Evolutionary conservation across 2,113 vertebrate species (phyloP).

Genomic region (Pelmatolapia mariae): DNA sequence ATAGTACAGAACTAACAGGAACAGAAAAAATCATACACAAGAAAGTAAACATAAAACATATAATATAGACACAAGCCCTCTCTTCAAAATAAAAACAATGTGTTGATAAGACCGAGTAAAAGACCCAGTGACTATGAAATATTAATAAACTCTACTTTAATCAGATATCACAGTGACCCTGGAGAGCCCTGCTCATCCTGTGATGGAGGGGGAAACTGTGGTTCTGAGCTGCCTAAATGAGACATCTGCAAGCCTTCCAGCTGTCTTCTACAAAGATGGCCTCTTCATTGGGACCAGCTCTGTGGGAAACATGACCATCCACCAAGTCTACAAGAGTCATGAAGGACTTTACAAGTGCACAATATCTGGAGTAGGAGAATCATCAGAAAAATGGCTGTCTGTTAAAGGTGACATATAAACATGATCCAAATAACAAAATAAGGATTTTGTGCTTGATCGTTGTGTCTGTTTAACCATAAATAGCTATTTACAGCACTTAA

Average conservation of each 20-base stretch:
- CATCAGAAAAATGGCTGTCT: not conserved
- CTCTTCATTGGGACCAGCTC: not conserved
- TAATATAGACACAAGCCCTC: not conserved
- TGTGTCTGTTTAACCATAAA: not conserved
- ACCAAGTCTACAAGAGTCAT: not conserved
- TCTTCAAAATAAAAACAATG: not conserved
- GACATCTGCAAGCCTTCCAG: not conserved
- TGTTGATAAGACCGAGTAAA: not conserved
- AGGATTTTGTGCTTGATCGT: accelerated
- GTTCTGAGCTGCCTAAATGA: not conserved
- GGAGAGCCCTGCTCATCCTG: not conserved
- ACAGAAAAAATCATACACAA: accelerated
- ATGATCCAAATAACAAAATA: not conserved
- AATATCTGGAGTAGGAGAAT: not conserved
- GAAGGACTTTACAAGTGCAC: constrained; percentile 20
- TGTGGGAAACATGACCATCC: not conserved
- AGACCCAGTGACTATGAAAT: accelerated
- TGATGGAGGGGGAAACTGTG: not conserved
- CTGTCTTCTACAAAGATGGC: constrained; percentile 19
- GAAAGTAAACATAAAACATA: not conserved
- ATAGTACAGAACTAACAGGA: not conserved
- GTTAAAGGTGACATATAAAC: not conserved
- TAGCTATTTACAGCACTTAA: not conserved
- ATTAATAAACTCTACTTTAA: not conserved
- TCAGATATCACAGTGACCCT: not conserved